These are phyloP conservation scores for Sterna hirundo DNA, from an alignment of 2,113 vertebrate genomes.

Conservation along the genomic window DNA sequence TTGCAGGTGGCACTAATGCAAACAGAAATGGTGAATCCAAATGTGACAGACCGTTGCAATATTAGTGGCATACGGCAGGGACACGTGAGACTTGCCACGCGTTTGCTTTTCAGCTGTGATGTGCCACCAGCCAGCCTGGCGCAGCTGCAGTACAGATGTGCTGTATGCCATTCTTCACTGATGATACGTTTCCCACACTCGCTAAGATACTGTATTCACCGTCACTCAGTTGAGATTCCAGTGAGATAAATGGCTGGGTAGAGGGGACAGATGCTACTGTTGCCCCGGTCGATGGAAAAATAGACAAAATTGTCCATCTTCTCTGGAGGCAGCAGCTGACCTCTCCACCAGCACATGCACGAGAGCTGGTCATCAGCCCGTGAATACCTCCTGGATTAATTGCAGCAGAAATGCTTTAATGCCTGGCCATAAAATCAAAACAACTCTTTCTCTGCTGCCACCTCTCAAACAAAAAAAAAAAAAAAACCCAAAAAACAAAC, in stretches of 20 bases:
- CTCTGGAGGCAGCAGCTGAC: not conserved
- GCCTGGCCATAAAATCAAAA: not conserved
- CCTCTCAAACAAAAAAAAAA: not conserved
- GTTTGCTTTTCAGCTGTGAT: not conserved
- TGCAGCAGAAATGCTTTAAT: not conserved
- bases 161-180: not conserved
- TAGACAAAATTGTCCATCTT: not conserved
- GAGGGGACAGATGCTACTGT: not conserved
- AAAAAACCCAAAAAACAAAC: no score
- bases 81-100: not conserved
- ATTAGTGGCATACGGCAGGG: not conserved
- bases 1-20: not conserved
- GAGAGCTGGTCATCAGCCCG: not conserved
- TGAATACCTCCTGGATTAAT: not conserved
- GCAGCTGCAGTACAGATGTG: conserved; percentile 29
- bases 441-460: not conserved
- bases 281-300: not conserved
- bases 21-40: not conserved
- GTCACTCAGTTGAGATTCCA: not conserved
- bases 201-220: not conserved
- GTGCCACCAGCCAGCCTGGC: not conserved
- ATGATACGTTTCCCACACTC: not conserved
- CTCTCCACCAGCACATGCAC: not conserved
- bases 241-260: not conserved
- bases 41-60: not conserved